phyloP scores from a whole-genome alignment of 2,888 invertebrate species.

The Coecobrya sp. region DNA sequence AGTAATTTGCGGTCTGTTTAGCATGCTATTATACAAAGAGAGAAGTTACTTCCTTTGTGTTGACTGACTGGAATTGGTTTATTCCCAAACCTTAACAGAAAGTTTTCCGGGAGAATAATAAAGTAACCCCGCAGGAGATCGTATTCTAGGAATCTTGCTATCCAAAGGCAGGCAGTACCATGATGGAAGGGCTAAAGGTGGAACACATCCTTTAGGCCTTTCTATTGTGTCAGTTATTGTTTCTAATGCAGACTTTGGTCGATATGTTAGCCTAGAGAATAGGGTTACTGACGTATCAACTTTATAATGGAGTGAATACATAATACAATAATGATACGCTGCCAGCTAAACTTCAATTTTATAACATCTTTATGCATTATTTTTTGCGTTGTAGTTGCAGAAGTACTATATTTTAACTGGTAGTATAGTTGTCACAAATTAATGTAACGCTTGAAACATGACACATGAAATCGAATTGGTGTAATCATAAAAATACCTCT shows the following conservation, averaged over 20 bases:
- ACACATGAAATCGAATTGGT: slow-evolving; percentile 39
- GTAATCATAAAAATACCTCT: slow-evolving; percentile 36
- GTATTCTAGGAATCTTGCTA: slow-evolving; percentile 82
- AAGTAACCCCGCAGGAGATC: slow-evolving; percentile 64
- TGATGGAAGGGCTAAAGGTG: slow-evolving; percentile 79
- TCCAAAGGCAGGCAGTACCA: slow-evolving; percentile 82
- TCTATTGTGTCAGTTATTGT: slow-evolving; percentile 75
- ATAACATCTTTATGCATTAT: slow-evolving; percentile 8
- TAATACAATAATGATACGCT: background rate
- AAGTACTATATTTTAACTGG: background rate
- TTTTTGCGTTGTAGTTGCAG: background rate
- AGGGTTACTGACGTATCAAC: background rate
- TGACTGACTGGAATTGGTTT: slow-evolving; percentile 6
- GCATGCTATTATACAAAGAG: background rate
- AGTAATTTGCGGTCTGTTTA: no score
- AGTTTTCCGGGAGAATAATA: slow-evolving; percentile 79
- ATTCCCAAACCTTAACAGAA: slow-evolving; percentile 38
- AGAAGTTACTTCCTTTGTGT: background rate
- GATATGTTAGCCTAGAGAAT: slow-evolving; percentile 28
- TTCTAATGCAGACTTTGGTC: slow-evolving; percentile 77
- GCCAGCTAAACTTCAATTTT: slow-evolving; percentile 14
- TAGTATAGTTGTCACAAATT: background rate
- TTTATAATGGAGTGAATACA: background rate
- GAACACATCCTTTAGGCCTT: slow-evolving; percentile 81
- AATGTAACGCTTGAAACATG: background rate